Evolutionary conservation across 2,797 vertebrate genomes (phyloP), one percentile per base, ranked within the genome.

Genomic region (Spatula clypeata): DNA sequence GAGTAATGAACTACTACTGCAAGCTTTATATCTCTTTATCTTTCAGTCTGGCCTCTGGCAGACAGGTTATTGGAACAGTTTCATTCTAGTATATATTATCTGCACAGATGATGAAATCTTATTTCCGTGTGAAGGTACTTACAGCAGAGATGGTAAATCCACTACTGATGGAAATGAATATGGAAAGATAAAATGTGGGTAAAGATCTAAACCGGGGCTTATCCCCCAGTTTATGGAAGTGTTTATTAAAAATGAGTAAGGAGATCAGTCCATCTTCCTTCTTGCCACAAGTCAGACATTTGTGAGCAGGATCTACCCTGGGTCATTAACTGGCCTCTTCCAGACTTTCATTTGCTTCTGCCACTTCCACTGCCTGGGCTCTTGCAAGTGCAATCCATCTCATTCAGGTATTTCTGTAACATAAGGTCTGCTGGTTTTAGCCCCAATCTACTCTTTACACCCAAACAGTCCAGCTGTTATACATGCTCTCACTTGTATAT

Each of bases 61-160:
- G 88, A 36, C 55, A 92, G 79, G 72, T 42, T 79, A 90, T 76
- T 90, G 86, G 83, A 95, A 87, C 67, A 60, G 36, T 88, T 96
- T 87, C 86, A 76, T 71, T 60, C 80, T 21, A 88, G 42, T 82
- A 76, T 85, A 57, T 95, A 92, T 85, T 92, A 94, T 66, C 88
- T 88, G 90, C 84, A 86, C 36, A 84, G 90, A 79, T 92, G 73
- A 91, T 93, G 80, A 96, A 87, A 94, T 73, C 91, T 91, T 86
- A 93, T 86, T 94, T 93, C 80, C 42, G 57, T 53, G 44, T 86
- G 83, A 95, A 96, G 57, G 80, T 62, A 71, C 88, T 85, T 92
- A 65, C 9, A 88, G 67, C 77, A 88, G 79, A 89, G 86, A 87
- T 64, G 79, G 65, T 94, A 96, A 93, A 97, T 94, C 74, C 36